Base-by-base conservation (phyloP, 2,113 vertebrate species). In the Sisor rabdophorus region DNA sequence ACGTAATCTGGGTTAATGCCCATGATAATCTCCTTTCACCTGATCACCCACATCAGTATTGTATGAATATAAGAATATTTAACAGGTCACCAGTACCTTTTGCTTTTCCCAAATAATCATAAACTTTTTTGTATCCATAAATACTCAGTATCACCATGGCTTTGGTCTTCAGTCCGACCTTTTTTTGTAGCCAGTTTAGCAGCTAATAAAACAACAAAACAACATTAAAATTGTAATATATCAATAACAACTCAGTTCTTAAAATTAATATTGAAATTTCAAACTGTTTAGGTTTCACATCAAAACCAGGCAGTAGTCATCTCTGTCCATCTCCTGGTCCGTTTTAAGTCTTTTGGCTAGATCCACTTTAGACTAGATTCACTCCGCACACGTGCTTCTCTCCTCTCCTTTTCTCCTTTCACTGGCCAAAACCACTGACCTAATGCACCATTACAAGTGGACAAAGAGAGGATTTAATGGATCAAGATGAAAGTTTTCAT, bases 181-280 rank as follows among this genome's bases (percentile, higher is more conserved):
- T 79, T 71, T 70, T 54, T 70, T 54, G 32, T 52, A 85, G 0
- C 90, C 92, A 91, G 90, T 89, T 90, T 93, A 94, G 93, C 94
- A 94, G 94, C 94, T 91, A 91, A 88, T 91, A 91, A 88, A 89
- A 86, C 87, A 77, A 80, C 75, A 71, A 73, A 86, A 91, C 85
- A 87, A 79, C 30, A 79, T 80, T 70, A 78, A 71, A 61, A 68
- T 83, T 63, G 74, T 76, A 71, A 87, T 60, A 70, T 77, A 60
- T 70, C 75, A 70, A 60, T 53, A 61, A 61, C 30, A 71, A 61
- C 28, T 71, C 24, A 75, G 81, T 86, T 90, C 86, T 87, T 86
- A 63, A 63, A 72, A 72, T 61, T 50, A 82, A 84, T 87, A 89
- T 88, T 86, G 88, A 87, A 88, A 48, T 32, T 79, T 81, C 48